Evolutionary conservation across 2,113 vertebrate species (phyloP).

Genomic region (Erinaceus europaeus): DNA sequence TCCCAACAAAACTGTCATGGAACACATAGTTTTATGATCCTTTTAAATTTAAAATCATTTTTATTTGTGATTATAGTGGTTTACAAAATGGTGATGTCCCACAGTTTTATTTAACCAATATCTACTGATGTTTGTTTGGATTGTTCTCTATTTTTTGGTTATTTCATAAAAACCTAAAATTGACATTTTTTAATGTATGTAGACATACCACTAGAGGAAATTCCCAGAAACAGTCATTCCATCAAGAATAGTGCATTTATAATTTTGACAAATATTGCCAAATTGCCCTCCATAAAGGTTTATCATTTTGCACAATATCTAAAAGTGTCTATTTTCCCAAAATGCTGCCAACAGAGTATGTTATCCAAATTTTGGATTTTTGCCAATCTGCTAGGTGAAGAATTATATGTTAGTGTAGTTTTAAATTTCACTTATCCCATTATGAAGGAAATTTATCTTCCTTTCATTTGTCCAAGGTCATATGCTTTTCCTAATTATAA

Average conservation of each 20-base stretch:
- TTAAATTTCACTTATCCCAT: conserved; percentile 35
- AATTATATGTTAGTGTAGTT: neutral
- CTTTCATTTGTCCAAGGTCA: conserved; percentile 22
- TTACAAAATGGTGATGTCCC: neutral
- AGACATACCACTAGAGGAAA: conserved; percentile 22
- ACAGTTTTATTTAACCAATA: neutral
- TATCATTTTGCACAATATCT: neutral
- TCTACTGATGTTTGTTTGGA: neutral
- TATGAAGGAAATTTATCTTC: neutral
- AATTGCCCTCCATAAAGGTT: neutral
- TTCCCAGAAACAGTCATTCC: neutral
- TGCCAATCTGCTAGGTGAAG: neutral
- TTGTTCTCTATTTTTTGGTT: neutral
- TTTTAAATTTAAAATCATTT: too few relatives aligned
- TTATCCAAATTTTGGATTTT: neutral
- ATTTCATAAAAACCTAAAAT: neutral
- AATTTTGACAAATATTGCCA: conserved; percentile 10
- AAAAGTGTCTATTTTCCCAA: neutral
- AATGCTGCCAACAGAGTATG: neutral
- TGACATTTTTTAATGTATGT: neutral
- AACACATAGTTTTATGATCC: too few relatives aligned
- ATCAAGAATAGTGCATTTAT: neutral
- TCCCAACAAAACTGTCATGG: too few relatives aligned
- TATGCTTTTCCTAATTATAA: neutral
- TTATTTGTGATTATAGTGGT: neutral